These are phyloP conservation scores for Morinoia aosen DNA, from an alignment of 2,888 invertebrate species.

Conservation along the genomic window DNA sequence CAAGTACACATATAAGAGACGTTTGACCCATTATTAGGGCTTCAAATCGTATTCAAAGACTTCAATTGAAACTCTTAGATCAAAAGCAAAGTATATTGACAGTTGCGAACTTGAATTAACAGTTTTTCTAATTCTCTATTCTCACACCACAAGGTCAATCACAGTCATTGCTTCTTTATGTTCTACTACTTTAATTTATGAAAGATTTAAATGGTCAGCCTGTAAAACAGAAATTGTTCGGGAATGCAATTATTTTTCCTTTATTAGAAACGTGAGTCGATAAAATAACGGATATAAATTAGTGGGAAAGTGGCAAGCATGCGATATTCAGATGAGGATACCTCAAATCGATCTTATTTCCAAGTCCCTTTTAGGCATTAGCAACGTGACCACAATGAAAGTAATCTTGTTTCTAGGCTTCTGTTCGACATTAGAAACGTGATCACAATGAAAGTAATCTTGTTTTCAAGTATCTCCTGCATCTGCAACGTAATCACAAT, in stretches of 20 bases:
- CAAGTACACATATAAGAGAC: neutral
- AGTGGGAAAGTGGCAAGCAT: neutral
- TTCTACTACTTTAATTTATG: neutral
- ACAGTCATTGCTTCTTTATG: neutral
- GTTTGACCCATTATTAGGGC: neutral
- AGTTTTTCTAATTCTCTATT: neutral
- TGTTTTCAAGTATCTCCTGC: too few relatives aligned
- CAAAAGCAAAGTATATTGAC: neutral
- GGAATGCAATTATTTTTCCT: neutral
- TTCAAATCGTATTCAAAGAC: neutral
- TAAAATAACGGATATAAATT: neutral
- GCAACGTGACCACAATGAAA: neutral
- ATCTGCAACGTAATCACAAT: too few relatives aligned
- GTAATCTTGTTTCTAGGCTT: too few relatives aligned
- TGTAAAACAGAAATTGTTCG: neutral
- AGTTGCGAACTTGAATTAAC: neutral
- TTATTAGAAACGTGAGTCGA: neutral
- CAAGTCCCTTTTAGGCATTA: slow-evolving; percentile 13
- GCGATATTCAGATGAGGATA: neutral
- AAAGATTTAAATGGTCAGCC: neutral
- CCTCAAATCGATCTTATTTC: neutral
- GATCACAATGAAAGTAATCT: too few relatives aligned
- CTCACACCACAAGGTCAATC: neutral
- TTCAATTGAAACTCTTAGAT: neutral
- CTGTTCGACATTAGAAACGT: too few relatives aligned